Percentiles rank a stretch among this genome's conserved stretches.
Conservation (phyloP, 2,888 invertebrate species). For the Sinhomidia bicolor region DNA sequence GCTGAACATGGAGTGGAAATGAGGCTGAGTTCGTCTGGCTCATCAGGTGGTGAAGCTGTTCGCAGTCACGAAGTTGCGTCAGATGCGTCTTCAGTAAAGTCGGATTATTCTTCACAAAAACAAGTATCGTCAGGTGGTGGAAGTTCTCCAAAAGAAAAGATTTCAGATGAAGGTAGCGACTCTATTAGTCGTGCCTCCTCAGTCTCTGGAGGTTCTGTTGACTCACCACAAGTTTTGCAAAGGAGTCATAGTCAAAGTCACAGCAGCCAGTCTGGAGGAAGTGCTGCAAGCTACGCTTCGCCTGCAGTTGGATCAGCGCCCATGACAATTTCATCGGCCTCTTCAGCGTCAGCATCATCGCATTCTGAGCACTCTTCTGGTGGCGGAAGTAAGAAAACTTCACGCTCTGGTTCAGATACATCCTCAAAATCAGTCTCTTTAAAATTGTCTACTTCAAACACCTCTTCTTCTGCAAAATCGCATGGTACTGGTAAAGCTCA, state of each 20-base stretch:
- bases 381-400: conserved; percentile 65
- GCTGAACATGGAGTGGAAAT: conserved; percentile 44
- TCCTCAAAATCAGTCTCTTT: conserved; percentile 71
- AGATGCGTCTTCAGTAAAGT: conserved; percentile 69
- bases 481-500: conserved; percentile 69
- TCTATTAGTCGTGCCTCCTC: conserved; percentile 70
- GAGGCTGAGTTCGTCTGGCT: conserved; percentile 43
- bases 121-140: conserved; percentile 54
- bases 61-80: conserved; percentile 71
- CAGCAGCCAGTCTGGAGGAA: conserved; percentile 64
- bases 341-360: conserved; percentile 48
- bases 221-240: conserved; percentile 71
- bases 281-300: conserved; percentile 61
- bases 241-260: conserved; percentile 63
- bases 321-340: conserved; percentile 69
- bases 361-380: conserved; percentile 69
- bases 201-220: conserved; percentile 68
- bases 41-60: conserved; percentile 36
- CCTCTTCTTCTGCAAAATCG: conserved; percentile 59
- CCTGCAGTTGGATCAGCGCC: conserved; percentile 69
- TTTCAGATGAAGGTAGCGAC: conserved; percentile 73
- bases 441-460: conserved; percentile 63
- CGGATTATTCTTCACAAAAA: conserved; percentile 66
- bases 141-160: conserved; percentile 67
- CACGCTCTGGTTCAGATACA: conserved; percentile 74